phyloP scores from a whole-genome alignment of 2,113 vertebrate species.

The Scytalopus superciliaris region DNA sequence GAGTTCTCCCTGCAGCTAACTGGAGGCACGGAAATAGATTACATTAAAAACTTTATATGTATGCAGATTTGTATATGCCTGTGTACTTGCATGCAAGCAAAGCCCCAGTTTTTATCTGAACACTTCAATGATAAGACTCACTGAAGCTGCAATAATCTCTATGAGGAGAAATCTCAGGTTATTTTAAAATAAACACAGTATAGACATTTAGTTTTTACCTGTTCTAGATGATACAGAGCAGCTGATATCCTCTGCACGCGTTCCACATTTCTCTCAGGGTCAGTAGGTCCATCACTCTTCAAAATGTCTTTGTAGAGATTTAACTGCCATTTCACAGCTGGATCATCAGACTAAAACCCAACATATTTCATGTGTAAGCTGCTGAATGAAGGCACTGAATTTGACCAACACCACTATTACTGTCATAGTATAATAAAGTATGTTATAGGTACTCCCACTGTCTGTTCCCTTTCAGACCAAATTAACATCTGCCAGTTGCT shows the following conservation, averaged over 20 bases:
- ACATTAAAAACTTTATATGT: neutral
- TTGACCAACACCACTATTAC: neutral
- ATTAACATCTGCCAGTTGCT: neutral
- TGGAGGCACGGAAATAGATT: neutral
- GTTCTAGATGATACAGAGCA: slow-evolving; percentile 93
- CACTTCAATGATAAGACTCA: neutral
- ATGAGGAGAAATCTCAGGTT: neutral
- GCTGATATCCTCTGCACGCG: slow-evolving; percentile 97
- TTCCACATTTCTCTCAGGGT: slow-evolving; percentile 87
- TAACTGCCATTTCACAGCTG: slow-evolving; percentile 95
- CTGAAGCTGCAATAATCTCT: neutral
- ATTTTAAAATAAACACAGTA: neutral
- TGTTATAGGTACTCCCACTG: neutral
- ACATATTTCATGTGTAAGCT: neutral
- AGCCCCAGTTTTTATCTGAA: neutral
- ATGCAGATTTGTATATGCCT: neutral
- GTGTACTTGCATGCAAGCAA: rapidly evolving
- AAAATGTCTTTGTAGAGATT: slow-evolving; percentile 94
- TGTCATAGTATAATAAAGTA: neutral
- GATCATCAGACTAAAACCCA: slow-evolving; percentile 89
- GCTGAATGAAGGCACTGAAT: neutral
- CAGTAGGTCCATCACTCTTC: slow-evolving; percentile 82
- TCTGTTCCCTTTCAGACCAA: neutral
- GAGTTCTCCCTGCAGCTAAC: neutral
- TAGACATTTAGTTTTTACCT: slow-evolving; percentile 57